Conservation (phyloP, 2,888 invertebrate genomes). For the Cerastis leucographa region DNA sequence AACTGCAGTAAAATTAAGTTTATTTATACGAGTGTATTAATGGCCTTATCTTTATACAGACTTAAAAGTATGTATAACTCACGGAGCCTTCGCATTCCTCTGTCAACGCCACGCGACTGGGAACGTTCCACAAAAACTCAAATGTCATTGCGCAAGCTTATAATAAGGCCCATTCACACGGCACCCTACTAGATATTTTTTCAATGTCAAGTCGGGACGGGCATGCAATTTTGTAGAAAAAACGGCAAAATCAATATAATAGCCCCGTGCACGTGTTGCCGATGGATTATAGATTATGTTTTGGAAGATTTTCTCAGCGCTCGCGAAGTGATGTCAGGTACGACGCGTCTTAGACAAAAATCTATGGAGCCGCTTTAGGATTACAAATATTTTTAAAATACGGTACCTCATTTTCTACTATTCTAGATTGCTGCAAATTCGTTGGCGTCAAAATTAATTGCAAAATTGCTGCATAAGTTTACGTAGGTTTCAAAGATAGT, state of each 20-base stretch:
- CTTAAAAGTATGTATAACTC: slow-evolving; percentile 61
- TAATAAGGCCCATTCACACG: slow-evolving; percentile 89
- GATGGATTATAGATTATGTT: slow-evolving; percentile 90
- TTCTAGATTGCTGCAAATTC: not conserved
- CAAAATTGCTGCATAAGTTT: not conserved
- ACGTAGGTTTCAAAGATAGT: too few relatives aligned
- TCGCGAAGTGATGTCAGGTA: slow-evolving; percentile 85
- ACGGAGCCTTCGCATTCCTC: slow-evolving; percentile 73
- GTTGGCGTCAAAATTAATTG: not conserved
- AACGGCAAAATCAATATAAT: slow-evolving; percentile 91
- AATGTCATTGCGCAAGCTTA: slow-evolving; percentile 89
- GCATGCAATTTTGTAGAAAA: slow-evolving; percentile 89
- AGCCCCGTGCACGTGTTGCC: slow-evolving; percentile 89
- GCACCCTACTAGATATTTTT: slow-evolving; percentile 84
- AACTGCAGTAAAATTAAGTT: slow-evolving; percentile 45
- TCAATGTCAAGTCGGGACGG: slow-evolving; percentile 85
- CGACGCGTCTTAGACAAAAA: slow-evolving; percentile 69
- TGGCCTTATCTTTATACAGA: slow-evolving; percentile 60
- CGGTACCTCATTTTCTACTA: not conserved
- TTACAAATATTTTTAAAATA: not conserved
- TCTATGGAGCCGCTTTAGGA: slow-evolving; percentile 67
- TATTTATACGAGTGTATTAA: slow-evolving; percentile 58
- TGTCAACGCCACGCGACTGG: slow-evolving; percentile 83
- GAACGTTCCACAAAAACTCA: slow-evolving; percentile 81
- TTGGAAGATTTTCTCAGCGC: slow-evolving; percentile 88